Conservation (phyloP, 2,113 vertebrate genomes). For the Malaclemys terrapin region DNA sequence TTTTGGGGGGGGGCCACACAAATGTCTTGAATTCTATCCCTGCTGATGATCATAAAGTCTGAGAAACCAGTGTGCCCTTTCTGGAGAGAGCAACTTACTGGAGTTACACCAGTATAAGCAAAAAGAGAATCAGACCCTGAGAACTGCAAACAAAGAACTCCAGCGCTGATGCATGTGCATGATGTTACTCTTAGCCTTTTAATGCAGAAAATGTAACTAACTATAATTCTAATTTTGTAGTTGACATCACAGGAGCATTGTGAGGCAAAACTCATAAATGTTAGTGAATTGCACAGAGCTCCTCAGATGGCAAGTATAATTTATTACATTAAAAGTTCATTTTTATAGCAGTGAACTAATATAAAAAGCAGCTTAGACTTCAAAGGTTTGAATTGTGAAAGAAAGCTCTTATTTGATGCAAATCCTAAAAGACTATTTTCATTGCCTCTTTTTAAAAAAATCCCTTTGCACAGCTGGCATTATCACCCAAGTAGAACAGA, state of each 20-base stretch:
- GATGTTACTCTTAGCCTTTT: neutral
- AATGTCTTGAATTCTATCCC: neutral
- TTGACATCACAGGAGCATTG: neutral
- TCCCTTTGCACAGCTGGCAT: neutral
- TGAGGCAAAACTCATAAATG: neutral
- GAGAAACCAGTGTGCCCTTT: neutral
- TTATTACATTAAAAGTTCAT: neutral
- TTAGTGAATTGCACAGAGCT: constrained; percentile 11
- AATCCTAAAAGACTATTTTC: neutral
- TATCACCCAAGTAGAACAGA: neutral
- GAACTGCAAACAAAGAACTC: constrained; percentile 2
- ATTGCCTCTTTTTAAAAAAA: neutral
- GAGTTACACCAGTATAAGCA: neutral
- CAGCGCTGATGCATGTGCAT: neutral
- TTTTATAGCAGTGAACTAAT: neutral
- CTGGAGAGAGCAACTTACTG: neutral
- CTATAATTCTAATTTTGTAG: neutral
- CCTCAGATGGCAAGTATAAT: neutral
- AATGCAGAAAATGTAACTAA: neutral
- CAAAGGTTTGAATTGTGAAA: constrained; percentile 11
- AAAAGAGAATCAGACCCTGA: neutral
- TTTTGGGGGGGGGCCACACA: neutral
- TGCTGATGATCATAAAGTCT: neutral
- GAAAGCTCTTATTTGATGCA: neutral
- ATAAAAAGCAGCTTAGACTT: neutral